phyloP scores from a whole-genome alignment of 2,113 vertebrate genomes.

The Spheniscus mendiculus region DNA sequence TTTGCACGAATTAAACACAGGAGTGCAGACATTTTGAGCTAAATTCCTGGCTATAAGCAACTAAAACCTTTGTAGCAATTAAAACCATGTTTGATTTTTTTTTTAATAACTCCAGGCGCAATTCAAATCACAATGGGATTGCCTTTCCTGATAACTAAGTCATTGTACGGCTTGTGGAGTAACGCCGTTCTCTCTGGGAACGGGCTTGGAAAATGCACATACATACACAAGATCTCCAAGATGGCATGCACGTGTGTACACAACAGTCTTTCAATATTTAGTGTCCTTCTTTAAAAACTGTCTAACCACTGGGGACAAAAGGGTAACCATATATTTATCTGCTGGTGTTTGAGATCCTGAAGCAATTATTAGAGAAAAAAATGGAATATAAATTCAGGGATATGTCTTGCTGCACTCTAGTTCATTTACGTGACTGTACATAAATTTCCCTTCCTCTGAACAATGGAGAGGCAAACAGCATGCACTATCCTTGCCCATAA shows the following conservation, averaged over 20 bases:
- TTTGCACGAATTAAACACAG: slow-evolving; percentile 30
- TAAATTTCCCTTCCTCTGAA: slow-evolving; percentile 33
- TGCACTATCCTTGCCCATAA: not conserved
- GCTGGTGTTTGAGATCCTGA: not conserved
- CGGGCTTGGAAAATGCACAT: not conserved
- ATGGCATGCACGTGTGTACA: not conserved
- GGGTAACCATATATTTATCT: not conserved
- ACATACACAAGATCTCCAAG: not conserved
- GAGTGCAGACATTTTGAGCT: not conserved
- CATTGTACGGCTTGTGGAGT: not conserved
- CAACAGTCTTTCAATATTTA: not conserved
- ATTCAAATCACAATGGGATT: not conserved
- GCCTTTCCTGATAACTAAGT: not conserved
- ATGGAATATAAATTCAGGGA: not conserved
- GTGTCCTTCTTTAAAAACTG: not conserved
- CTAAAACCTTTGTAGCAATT: slow-evolving; percentile 6
- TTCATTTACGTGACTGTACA: slow-evolving; percentile 29
- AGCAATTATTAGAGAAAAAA: slow-evolving; percentile 12
- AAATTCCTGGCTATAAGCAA: slow-evolving; percentile 14
- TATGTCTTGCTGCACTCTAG: not conserved
- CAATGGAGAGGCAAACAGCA: not conserved
- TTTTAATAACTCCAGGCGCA: not conserved
- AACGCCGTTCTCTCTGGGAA: not conserved
- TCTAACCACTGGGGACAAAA: not conserved
- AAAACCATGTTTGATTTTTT: not conserved